A percentile compares a stretch with the other conserved stretches of the same genome.
Evolutionary conservation across 1,140 invertebrate genomes (phyloP).

Genomic region (Episyrphus balteatus): DNA sequence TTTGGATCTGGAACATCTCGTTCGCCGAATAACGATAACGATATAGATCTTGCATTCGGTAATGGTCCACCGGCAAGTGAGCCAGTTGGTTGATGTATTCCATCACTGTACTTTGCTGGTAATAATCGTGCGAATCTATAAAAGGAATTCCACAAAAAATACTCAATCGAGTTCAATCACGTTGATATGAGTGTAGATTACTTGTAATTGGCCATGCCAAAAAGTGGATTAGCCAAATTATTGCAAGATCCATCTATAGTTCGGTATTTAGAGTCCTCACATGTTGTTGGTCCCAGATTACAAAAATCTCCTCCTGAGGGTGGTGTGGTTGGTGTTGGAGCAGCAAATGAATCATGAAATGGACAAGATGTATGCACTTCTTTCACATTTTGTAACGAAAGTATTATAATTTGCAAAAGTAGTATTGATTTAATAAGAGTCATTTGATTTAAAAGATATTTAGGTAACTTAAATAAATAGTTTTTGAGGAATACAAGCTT

Average conservation of each 20-base stretch:
- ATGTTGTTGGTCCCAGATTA: too few species aligned
- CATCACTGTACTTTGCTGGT: slow-evolving; percentile 65
- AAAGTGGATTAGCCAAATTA: slow-evolving; percentile 58
- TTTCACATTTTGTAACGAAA: too few species aligned
- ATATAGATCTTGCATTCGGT: slow-evolving; percentile 60
- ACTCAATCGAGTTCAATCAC: neutral
- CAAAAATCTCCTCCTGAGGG: too few species aligned
- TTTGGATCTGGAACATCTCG: slow-evolving; percentile 52
- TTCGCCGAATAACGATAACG: slow-evolving; percentile 51
- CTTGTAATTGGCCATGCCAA: slow-evolving; percentile 61
- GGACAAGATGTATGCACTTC: too few species aligned
- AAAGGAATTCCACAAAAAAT: neutral
- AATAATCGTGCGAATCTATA: slow-evolving; percentile 57
- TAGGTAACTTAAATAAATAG: too few species aligned
- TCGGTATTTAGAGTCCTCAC: slow-evolving; percentile 48
- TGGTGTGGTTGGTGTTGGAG: too few species aligned
- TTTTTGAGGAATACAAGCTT: too few species aligned
- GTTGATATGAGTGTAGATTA: slow-evolving; percentile 23
- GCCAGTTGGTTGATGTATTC: slow-evolving; percentile 47
- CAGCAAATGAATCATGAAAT: too few species aligned
- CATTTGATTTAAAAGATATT: too few species aligned
- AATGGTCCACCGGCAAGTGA: slow-evolving; percentile 45
- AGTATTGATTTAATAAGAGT: too few species aligned
- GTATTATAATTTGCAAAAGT: too few species aligned
- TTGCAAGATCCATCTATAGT: slow-evolving; percentile 77